A percentile compares a stretch with the other conserved stretches of the same genome.
phyloP scores from a whole-genome alignment of 1,140 invertebrate genomes.

The Cepaea nemoralis region DNA sequence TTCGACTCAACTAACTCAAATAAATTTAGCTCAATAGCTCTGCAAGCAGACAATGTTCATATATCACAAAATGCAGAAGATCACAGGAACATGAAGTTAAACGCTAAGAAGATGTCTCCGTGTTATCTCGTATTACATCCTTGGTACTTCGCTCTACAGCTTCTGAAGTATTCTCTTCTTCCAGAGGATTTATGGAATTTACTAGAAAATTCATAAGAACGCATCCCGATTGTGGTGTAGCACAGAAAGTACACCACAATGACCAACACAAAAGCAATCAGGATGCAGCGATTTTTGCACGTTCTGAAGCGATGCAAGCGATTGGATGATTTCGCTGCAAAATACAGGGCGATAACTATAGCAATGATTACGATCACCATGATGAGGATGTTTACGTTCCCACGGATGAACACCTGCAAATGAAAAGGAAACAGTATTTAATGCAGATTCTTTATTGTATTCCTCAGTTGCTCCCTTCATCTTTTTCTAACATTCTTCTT shows the following conservation, averaged over 20 bases:
- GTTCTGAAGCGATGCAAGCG: conserved; percentile 51
- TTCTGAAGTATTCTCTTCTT: not conserved
- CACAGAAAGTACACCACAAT: conserved; percentile 66
- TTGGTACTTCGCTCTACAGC: not conserved
- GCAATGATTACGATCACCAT: conserved; percentile 49
- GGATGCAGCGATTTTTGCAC: conserved; percentile 62
- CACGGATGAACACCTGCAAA: conserved; percentile 48
- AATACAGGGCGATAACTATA: conserved; percentile 50
- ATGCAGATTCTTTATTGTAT: too few relatives aligned
- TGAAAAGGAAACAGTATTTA: conserved; percentile 40
- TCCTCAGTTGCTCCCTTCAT: too few relatives aligned
- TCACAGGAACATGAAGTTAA: conserved; percentile 29
- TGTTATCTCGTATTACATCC: not conserved
- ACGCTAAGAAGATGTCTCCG: too few relatives aligned
- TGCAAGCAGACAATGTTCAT: conserved; percentile 46
- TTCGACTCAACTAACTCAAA: too few relatives aligned
- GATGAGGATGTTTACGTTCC: conserved; percentile 45
- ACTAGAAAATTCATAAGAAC: conserved; percentile 61
- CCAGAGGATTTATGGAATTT: conserved; percentile 57
- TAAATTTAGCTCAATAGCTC: conserved; percentile 23
- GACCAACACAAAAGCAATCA: conserved; percentile 59
- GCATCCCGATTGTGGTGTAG: conserved; percentile 67
- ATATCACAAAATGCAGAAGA: conserved; percentile 43
- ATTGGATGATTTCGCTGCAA: conserved; percentile 46
- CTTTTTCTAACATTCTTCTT: too few relatives aligned